Base-by-base conservation (phyloP, 2,113 vertebrate genomes). In the Ciconia maguari region DNA sequence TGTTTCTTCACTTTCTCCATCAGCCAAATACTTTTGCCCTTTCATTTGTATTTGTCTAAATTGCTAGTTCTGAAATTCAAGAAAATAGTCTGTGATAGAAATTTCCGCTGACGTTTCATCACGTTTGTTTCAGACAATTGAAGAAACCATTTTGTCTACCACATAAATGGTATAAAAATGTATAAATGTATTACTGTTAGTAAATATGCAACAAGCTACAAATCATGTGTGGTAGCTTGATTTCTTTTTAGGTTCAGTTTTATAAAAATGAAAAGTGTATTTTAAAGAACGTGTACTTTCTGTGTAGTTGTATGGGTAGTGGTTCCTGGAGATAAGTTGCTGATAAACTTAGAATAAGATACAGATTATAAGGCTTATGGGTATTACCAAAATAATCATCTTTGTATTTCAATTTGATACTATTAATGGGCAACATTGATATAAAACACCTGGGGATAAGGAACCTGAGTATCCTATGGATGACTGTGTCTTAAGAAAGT, bases 1-100 rank as follows among this genome's bases (percentile, higher is more conserved):
- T 72, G 55, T 68, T 95, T 38, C 58, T 86, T 79, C 21, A 44
- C 89, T 93, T 96, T 92, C 79, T 91, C 52, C 41, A 61, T 84
- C 75, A 93, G 84, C 87, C 77, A 96, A 93, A 87, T 93, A 46
- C 51, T 77, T 94, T 80, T 90, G 70, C 6, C 68, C 52, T 87
- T 96, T 95, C 29, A 21, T 96, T 97, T 91, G 27, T 71, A 69
- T 91, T 96, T 94, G 55, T 95, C 89, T 97, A 81, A 97, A 93
- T 89, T 94, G 52, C 60, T 80, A 21, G 42, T 96, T 94, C 93
- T 97, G 90, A 94, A 95, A 90, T 96, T 95, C 89, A 94, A 93
- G 79, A 76, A 96, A 91, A 94, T 46, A 82, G 34, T n/a, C 64
- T 55, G 68, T 72, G 66, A 34, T 52, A 93, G 87, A 94, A 92